Evolutionary conservation across 2,888 invertebrate species (phyloP).

Genomic region (Gerris lacustris): DNA sequence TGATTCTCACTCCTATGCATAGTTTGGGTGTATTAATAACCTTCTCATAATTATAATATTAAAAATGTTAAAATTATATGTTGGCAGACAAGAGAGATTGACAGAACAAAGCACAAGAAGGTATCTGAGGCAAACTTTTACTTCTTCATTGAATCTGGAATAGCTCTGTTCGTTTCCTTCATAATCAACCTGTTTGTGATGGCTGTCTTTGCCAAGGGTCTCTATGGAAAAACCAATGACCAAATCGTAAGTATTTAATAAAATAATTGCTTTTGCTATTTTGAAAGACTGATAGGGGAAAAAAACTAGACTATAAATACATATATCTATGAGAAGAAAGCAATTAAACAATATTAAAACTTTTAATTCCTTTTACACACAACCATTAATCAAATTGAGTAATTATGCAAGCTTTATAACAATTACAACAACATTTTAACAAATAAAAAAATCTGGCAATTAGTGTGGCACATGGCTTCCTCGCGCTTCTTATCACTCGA

Average conservation of each 20-base stretch:
- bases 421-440: no score
- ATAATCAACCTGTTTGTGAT: constrained; percentile 80
- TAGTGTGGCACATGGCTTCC: no score
- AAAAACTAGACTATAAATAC: not conserved
- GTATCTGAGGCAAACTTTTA: constrained; percentile 75
- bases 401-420: no score
- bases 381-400: no score
- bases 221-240: constrained; percentile 55
- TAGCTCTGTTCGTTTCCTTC: constrained; percentile 70
- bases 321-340: not conserved
- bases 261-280: constrained; percentile 9
- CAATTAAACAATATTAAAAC: not conserved
- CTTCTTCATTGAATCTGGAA: constrained; percentile 60
- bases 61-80: no score
- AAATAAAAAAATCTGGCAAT: no score
- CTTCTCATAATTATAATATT: no score
- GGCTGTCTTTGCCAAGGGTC: constrained; percentile 70
- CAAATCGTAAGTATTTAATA: constrained; percentile 46
- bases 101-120: constrained; percentile 53
- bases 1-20: no score
- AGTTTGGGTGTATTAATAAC: no score
- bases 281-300: not conserved
- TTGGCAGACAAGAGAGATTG: constrained; percentile 58
- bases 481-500: no score
- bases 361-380: constrained; percentile 1